phyloP scores from a whole-genome alignment of 1,140 invertebrate species.

The Nymphalis io region DNA sequence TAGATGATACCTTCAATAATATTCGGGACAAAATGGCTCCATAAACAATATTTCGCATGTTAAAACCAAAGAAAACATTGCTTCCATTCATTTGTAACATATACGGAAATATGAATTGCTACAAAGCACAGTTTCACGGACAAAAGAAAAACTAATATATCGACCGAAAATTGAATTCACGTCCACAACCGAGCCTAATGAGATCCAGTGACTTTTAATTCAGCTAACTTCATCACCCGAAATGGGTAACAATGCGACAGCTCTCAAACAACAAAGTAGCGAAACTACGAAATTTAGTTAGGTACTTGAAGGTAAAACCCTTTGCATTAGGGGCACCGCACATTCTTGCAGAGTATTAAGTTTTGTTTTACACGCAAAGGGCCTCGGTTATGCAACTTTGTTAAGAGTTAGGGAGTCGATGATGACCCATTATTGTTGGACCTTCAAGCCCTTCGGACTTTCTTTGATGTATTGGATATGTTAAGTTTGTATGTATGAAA shows the following conservation, averaged over 20 bases:
- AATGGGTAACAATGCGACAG: slow-evolving; percentile 18
- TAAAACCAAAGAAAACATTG: too few relatives aligned
- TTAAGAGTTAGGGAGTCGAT: slow-evolving; percentile 43
- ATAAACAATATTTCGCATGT: too few relatives aligned
- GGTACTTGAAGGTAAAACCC: slow-evolving; percentile 21
- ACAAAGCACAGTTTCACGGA: too few relatives aligned
- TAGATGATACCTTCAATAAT: too few relatives aligned
- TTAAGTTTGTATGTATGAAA: not conserved
- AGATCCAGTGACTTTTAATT: slow-evolving; percentile 22
- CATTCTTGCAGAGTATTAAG: slow-evolving; percentile 44
- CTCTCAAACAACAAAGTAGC: slow-evolving; percentile 22
- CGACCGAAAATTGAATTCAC: not conserved
- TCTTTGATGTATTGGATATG: slow-evolving; percentile 6
- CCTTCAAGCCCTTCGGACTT: slow-evolving; percentile 22
- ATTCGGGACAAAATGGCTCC: too few relatives aligned
- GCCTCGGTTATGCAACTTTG: slow-evolving; percentile 36
- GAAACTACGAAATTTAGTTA: slow-evolving; percentile 27
- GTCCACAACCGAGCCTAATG: slow-evolving; percentile 1
- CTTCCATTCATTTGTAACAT: too few relatives aligned
- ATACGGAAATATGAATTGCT: too few relatives aligned
- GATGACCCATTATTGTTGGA: slow-evolving; percentile 45
- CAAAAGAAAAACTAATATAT: not conserved
- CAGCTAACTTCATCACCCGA: slow-evolving; percentile 12
- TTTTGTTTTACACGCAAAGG: slow-evolving; percentile 42
- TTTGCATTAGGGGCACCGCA: slow-evolving; percentile 33